Evolutionary conservation across 2,888 invertebrate species (phyloP).

Genomic region (Lasioglossum calceatum): DNA sequence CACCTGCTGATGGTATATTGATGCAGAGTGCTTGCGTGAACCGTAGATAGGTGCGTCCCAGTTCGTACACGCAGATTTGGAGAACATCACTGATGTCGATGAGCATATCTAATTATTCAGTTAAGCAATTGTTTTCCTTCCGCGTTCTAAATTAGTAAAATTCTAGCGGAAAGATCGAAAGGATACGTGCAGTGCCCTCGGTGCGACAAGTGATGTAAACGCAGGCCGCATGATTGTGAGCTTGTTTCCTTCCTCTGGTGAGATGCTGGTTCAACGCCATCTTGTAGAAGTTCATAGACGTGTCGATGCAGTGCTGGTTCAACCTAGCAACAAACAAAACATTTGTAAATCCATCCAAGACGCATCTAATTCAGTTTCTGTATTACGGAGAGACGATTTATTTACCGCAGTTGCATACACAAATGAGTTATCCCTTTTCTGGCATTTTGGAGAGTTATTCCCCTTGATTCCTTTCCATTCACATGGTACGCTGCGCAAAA

Average conservation of each 20-base stretch:
- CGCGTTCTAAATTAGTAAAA: not conserved
- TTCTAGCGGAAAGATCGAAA: slow-evolving; percentile 80
- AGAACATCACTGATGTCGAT: slow-evolving; percentile 99
- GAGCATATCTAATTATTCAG: slow-evolving; percentile 90
- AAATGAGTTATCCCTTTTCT: slow-evolving; percentile 93
- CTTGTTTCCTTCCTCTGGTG: slow-evolving; percentile 95
- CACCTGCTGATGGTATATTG: slow-evolving; percentile 94
- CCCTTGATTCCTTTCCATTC: slow-evolving; percentile 95
- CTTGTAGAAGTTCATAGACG: slow-evolving; percentile 97
- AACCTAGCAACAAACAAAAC: slow-evolving; percentile 84
- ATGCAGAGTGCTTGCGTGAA: slow-evolving; percentile 96
- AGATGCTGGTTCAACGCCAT: slow-evolving; percentile 93
- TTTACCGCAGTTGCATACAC: slow-evolving; percentile 91
- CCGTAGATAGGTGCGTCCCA: slow-evolving; percentile 96
- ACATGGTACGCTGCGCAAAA: slow-evolving; percentile 89
- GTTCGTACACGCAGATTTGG: slow-evolving; percentile 97
- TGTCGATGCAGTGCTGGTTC: slow-evolving; percentile 96
- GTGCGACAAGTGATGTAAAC: slow-evolving; percentile 98
- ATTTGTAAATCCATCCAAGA: not conserved
- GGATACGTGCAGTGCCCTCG: slow-evolving; percentile 97
- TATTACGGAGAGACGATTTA: slow-evolving; percentile 24
- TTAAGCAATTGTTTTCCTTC: slow-evolving; percentile 76
- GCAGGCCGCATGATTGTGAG: slow-evolving; percentile 97
- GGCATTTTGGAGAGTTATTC: slow-evolving; percentile 95
- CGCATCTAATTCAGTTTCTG: not conserved